Conservation (phyloP, 2,797 vertebrate genomes). For the Diceros bicornis region DNA sequence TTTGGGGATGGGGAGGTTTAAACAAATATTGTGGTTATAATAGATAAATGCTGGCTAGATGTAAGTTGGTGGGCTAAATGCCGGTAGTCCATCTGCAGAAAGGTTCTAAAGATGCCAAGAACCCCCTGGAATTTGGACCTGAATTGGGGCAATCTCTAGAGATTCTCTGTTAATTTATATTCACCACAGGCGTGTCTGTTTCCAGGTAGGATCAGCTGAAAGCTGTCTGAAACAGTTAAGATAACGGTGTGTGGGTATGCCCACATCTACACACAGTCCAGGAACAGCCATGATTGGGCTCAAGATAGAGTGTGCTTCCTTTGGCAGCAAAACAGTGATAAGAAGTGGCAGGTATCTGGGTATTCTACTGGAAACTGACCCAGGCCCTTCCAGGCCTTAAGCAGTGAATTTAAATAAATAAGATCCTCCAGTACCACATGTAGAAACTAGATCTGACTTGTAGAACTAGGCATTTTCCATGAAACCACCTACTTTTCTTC, state of each 20-base stretch:
- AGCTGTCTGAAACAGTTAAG: constrained; percentile 12
- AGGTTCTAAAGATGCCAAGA: constrained; percentile 31
- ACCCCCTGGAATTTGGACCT: constrained; percentile 19
- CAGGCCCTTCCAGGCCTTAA: background rate
- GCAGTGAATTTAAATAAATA: background rate
- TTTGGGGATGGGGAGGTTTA: background rate
- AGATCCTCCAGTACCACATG: background rate
- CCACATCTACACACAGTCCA: background rate
- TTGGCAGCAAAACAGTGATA: background rate
- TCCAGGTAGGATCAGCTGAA: constrained; percentile 46
- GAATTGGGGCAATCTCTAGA: constrained; percentile 40
- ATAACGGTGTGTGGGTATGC: background rate
- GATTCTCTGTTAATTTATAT: constrained; percentile 35
- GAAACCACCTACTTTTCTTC: constrained; percentile 25
- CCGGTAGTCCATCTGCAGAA: constrained; percentile 12
- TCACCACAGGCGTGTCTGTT: constrained; percentile 34
- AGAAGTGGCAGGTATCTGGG: constrained; percentile 27
- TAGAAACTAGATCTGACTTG: background rate
- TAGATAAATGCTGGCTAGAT: constrained; percentile 11
- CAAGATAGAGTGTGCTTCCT: background rate
- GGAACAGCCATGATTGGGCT: background rate
- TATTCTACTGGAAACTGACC: background rate
- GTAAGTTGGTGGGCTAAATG: background rate
- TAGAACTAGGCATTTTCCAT: background rate
- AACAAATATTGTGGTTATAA: constrained; percentile 59